Percentiles rank a stretch among this genome's conserved stretches.
These are phyloP conservation scores for Sturnus vulgaris DNA, from an alignment of 2,113 vertebrate species.

Conservation along the genomic window DNA sequence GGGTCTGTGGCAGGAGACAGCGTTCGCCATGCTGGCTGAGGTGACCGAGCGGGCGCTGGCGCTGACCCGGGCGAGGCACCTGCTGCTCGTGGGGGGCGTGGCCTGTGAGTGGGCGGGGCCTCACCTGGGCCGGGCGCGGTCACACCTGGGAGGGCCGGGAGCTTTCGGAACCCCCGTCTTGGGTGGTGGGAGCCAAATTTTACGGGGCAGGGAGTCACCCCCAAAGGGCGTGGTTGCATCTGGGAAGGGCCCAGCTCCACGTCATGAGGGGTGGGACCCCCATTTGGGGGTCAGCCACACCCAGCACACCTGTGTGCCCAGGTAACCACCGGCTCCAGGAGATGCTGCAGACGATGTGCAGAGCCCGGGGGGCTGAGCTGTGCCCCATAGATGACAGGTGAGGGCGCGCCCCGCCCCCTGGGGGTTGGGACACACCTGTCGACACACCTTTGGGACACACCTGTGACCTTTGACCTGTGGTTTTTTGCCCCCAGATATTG, in stretches of 20 bases:
- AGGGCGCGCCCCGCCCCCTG: accelerated
- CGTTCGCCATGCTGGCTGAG: background rate
- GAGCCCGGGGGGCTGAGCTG: background rate
- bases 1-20: background rate
- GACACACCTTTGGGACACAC: accelerated
- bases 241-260: accelerated
- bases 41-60: background rate
- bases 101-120: background rate
- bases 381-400: background rate
- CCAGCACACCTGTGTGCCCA: background rate
- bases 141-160: accelerated
- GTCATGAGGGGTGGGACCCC: too few species aligned
- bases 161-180: accelerated
- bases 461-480: accelerated
- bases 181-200: background rate
- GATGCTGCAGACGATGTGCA: background rate
- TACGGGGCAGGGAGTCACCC: too few species aligned
- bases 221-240: accelerated
- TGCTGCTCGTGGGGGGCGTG: background rate
- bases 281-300: accelerated
- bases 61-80: background rate
- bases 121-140: accelerated
- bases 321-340: background rate
- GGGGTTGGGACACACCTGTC: background rate
- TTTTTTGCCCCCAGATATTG: background rate